phyloP scores from a whole-genome alignment of 2,797 vertebrate species.

The Simalia tracyae region DNA sequence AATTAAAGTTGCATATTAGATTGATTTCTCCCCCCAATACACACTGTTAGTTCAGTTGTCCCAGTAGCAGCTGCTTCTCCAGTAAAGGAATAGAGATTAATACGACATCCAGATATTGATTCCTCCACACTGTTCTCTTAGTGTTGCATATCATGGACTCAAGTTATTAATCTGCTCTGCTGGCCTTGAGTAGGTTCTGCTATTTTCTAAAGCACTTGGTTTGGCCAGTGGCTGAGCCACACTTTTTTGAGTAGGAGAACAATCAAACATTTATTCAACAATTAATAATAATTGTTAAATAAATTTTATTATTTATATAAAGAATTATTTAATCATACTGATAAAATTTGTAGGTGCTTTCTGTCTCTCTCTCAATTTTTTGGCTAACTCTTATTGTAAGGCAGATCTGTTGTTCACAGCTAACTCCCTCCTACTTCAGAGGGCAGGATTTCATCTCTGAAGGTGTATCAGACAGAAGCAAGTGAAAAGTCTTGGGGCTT shows the following conservation, averaged over 20 bases:
- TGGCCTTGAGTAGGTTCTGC: not conserved
- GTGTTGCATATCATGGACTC: not conserved
- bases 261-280: not conserved
- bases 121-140: not conserved
- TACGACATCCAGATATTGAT: not conserved
- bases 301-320: no score
- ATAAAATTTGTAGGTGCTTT: not conserved
- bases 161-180: slow-evolving; percentile 9
- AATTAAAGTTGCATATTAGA: not conserved
- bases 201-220: not conserved
- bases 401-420: not conserved
- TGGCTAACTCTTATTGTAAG: not conserved
- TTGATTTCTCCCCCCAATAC: not conserved
- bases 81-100: not conserved
- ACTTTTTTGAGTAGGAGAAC: not conserved
- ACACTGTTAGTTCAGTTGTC: not conserved
- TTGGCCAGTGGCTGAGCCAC: not conserved
- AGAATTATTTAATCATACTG: not conserved
- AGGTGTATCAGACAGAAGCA: not conserved
- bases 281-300: no score
- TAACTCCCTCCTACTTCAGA: not conserved
- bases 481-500: not conserved
- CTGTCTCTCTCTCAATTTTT: not conserved
- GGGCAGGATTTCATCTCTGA: not conserved
- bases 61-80: not conserved